These are phyloP conservation scores for Escarpia spicata DNA, from an alignment of 2,888 invertebrate species.

Conservation along the genomic window DNA sequence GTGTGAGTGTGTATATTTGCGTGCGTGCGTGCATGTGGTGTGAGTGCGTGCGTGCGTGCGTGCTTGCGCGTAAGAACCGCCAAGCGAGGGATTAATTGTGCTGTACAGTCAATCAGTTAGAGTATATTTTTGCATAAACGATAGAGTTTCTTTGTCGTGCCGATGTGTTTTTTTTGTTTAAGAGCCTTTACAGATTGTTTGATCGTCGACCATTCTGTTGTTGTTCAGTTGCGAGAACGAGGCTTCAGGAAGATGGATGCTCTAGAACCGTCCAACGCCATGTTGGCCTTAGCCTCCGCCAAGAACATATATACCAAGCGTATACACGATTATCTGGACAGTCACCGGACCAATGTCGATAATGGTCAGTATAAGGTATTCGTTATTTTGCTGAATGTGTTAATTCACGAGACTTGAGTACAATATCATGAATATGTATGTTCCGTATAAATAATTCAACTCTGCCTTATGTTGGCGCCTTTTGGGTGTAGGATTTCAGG, in stretches of 20 bases:
- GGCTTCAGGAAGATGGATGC: conserved; percentile 52
- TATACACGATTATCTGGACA: neutral
- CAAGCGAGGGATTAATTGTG: neutral
- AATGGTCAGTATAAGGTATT: neutral
- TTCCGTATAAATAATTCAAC: neutral
- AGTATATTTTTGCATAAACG: neutral
- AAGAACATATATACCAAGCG: conserved; percentile 13
- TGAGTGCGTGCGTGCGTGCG: neutral
- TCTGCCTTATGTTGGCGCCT: neutral
- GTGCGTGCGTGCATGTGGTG: neutral
- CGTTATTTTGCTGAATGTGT: neutral
- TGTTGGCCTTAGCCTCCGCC: conserved; percentile 48
- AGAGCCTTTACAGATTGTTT: neutral
- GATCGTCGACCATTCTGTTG: neutral
- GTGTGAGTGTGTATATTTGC: no score
- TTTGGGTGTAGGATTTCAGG: neutral
- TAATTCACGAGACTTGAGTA: neutral
- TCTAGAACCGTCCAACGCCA: conserved; percentile 54
- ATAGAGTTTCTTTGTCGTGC: neutral
- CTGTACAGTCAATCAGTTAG: neutral
- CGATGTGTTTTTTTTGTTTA: no score
- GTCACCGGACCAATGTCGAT: neutral
- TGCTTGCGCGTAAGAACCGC: neutral
- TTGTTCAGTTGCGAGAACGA: conserved; percentile 33
- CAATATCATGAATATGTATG: neutral